These are phyloP conservation scores for Drosophila mojavensis DNA, from an alignment of 1,140 invertebrate species.

Conservation along the genomic window DNA sequence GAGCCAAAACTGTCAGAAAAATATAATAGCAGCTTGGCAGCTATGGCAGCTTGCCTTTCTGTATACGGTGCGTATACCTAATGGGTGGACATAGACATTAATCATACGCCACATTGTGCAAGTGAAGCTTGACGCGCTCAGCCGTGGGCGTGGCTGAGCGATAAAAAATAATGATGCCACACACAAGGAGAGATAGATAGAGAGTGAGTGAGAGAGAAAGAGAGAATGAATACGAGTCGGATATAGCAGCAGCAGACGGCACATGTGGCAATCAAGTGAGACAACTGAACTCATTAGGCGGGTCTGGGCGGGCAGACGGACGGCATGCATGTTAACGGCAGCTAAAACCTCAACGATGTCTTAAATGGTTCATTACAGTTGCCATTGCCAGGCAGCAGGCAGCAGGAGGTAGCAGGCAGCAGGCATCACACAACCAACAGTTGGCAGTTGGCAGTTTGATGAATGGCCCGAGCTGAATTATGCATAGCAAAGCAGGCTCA, in stretches of 20 bases:
- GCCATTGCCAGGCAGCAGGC: conserved; percentile 20
- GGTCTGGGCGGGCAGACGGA: not conserved
- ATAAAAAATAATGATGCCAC: conserved; percentile 69
- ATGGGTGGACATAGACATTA: conserved; percentile 59
- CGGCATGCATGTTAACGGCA: not conserved
- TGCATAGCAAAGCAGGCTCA: conserved; percentile 17
- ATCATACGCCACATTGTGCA: conserved; percentile 76
- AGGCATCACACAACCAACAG: not conserved
- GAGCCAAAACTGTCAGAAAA: too few species aligned
- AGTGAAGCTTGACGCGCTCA: conserved; percentile 21
- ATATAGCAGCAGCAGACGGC: conserved; percentile 16
- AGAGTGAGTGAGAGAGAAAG: not conserved
- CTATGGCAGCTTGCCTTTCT: not conserved
- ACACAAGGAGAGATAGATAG: not conserved
- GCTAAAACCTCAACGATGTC: conserved; percentile 43
- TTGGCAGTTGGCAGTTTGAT: conserved; percentile 30
- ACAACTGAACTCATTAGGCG: conserved; percentile 53
- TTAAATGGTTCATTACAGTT: conserved; percentile 52
- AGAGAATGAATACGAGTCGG: conserved; percentile 1
- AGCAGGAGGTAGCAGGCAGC: not conserved
- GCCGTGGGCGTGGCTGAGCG: conserved; percentile 53
- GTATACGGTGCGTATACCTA: conserved; percentile 25
- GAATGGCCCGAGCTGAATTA: conserved; percentile 35
- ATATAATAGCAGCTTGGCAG: not conserved
- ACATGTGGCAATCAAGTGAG: conserved; percentile 47